Evolutionary conservation across 1,140 invertebrate species (phyloP).

Genomic region (Melanaphis sacchari): DNA sequence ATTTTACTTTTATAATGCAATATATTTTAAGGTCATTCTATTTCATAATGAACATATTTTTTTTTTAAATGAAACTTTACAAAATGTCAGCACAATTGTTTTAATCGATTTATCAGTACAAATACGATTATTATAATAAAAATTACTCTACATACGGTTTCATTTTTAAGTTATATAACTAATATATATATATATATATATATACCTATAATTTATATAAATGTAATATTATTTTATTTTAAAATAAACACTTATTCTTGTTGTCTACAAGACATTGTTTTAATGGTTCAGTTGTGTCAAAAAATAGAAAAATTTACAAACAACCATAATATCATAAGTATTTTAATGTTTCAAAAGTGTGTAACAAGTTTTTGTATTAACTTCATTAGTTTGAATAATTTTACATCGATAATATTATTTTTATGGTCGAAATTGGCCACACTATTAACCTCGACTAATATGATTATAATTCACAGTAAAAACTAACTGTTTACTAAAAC

Average conservation of each 20-base stretch:
- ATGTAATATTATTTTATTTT: background rate
- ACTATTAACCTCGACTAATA: background rate
- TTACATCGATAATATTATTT: conserved; percentile 3
- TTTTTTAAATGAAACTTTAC: background rate
- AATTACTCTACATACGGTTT: background rate
- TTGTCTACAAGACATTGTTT: background rate
- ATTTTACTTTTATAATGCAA: background rate
- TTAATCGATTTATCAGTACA: background rate
- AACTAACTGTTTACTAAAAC: background rate
- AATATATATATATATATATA: no score
- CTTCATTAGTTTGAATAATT: background rate
- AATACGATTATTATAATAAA: no score
- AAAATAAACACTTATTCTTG: background rate
- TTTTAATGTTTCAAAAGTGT: background rate
- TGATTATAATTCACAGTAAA: background rate
- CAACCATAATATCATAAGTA: background rate
- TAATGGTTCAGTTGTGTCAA: background rate
- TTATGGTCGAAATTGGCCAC: background rate
- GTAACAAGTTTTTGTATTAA: background rate
- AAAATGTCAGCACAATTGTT: background rate
- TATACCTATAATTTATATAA: background rate
- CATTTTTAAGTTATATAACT: no score
- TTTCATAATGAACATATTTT: background rate
- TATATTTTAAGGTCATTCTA: background rate
- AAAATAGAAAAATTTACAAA: background rate